Percentiles rank a stretch among this genome's conserved stretches.
phyloP scores from a whole-genome alignment of 2,113 vertebrate species.

The Isurus oxyrinchus region DNA sequence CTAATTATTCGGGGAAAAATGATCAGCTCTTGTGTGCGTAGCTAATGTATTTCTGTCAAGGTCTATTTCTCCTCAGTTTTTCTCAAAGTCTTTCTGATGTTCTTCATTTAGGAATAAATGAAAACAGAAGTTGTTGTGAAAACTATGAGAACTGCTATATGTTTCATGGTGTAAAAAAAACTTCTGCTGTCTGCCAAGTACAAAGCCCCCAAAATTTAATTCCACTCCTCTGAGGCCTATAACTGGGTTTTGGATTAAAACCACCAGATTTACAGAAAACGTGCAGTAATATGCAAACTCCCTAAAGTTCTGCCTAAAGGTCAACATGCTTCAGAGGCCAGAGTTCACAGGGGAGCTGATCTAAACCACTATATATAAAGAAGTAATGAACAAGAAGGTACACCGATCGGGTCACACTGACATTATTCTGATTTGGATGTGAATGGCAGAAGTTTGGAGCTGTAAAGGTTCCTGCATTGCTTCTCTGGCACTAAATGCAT shows the following conservation, averaged over 20 bases:
- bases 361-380: not conserved
- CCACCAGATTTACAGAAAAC: slow-evolving; percentile 16
- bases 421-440: not conserved
- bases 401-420: not conserved
- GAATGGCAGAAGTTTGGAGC: not conserved
- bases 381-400: slow-evolving; percentile 3
- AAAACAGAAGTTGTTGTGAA: slow-evolving; percentile 74
- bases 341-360: not conserved
- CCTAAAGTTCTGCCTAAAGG: slow-evolving; percentile 29
- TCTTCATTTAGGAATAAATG: slow-evolving; percentile 65
- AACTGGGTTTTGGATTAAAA: slow-evolving; percentile 34
- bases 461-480: not conserved
- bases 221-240: slow-evolving; percentile 34
- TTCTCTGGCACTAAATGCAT: not conserved
- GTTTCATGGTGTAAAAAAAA: slow-evolving; percentile 37
- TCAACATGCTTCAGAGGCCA: slow-evolving; percentile 14
- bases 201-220: slow-evolving; percentile 37
- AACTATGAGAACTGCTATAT: slow-evolving; percentile 67
- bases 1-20: slow-evolving; percentile 60
- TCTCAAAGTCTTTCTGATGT: slow-evolving; percentile 68
- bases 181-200: slow-evolving; percentile 35
- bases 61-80: slow-evolving; percentile 69
- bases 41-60: slow-evolving; percentile 76
- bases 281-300: slow-evolving; percentile 31
- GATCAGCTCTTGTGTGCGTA: slow-evolving; percentile 72